Conservation (phyloP, 2,888 invertebrate genomes). For the Miltochrista miniata region DNA sequence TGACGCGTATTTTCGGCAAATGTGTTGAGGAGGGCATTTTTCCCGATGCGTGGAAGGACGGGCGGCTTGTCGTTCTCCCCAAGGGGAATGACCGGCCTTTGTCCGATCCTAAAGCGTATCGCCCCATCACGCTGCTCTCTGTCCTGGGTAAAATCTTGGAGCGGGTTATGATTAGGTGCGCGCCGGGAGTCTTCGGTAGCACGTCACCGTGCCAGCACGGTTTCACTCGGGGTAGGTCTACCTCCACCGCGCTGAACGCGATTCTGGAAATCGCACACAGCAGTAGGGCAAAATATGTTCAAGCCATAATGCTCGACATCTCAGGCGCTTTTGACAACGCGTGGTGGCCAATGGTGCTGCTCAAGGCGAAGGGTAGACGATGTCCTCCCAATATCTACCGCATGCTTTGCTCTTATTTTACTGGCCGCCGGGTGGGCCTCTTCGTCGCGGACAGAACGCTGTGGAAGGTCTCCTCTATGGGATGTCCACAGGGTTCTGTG, state of each 20-base stretch:
- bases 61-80: background rate
- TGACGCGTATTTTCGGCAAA: background rate
- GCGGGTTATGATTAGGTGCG: conserved; percentile 21
- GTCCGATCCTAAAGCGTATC: conserved; percentile 25
- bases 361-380: conserved; percentile 31
- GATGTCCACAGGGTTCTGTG: conserved; percentile 32
- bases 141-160: conserved; percentile 41
- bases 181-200: conserved; percentile 8
- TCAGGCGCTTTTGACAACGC: conserved; percentile 47
- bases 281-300: conserved; percentile 21
- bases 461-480: conserved; percentile 19
- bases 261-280: conserved; percentile 38
- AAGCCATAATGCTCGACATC: conserved; percentile 29
- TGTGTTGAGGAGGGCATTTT: conserved; percentile 23
- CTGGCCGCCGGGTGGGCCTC: conserved; percentile 18
- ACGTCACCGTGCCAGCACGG: conserved; percentile 40
- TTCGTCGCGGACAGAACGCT: background rate
- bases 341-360: conserved; percentile 48
- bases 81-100: background rate
- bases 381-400: background rate
- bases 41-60: conserved; percentile 32
- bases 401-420: conserved; percentile 22
- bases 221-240: conserved; percentile 36
- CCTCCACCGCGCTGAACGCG: conserved; percentile 36
- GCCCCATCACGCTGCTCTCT: too few relatives aligned